Percentiles rank a stretch among this genome's conserved stretches.
These are phyloP conservation scores for Glaucomys volans DNA, from an alignment of 2,113 vertebrate species.

Conservation along the genomic window DNA sequence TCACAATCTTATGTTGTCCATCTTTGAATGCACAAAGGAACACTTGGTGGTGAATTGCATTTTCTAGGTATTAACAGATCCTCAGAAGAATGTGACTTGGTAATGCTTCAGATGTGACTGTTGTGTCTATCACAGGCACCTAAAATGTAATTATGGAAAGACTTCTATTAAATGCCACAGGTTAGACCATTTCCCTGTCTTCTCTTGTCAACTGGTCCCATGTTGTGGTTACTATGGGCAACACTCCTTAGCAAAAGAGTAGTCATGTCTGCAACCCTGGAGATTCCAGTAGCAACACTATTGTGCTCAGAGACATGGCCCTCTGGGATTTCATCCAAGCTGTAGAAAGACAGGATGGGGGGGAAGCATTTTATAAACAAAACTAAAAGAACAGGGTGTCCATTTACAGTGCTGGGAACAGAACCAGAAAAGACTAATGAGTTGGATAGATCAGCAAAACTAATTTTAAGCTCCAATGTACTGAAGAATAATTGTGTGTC, in stretches of 20 bases:
- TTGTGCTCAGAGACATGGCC: conserved; percentile 35
- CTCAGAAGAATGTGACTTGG: neutral
- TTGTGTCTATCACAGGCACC: neutral
- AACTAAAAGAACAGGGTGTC: conserved; percentile 46
- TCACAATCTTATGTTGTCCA: neutral
- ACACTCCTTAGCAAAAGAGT: conserved; percentile 28
- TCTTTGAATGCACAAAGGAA: neutral
- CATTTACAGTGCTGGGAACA: conserved; percentile 41
- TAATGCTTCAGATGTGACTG: neutral
- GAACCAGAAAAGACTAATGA: neutral
- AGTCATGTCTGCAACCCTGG: conserved; percentile 5
- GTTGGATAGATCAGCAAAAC: conserved; percentile 46
- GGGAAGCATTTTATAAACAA: conserved; percentile 64
- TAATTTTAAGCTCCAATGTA: neutral
- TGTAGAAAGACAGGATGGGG: conserved; percentile 42
- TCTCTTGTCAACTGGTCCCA: conserved; percentile 35
- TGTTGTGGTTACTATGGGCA: conserved; percentile 57
- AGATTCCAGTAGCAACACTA: conserved; percentile 25
- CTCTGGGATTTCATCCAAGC: conserved; percentile 54
- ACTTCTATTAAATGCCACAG: conserved; percentile 19
- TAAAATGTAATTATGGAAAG: neutral
- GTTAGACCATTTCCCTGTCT: conserved; percentile 12
- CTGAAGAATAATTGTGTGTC: neutral
- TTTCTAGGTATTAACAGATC: conserved; percentile 7
- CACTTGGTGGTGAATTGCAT: neutral